Evolutionary conservation across 2,888 invertebrate species (phyloP).

Genomic region (Ectobius pallidus): DNA sequence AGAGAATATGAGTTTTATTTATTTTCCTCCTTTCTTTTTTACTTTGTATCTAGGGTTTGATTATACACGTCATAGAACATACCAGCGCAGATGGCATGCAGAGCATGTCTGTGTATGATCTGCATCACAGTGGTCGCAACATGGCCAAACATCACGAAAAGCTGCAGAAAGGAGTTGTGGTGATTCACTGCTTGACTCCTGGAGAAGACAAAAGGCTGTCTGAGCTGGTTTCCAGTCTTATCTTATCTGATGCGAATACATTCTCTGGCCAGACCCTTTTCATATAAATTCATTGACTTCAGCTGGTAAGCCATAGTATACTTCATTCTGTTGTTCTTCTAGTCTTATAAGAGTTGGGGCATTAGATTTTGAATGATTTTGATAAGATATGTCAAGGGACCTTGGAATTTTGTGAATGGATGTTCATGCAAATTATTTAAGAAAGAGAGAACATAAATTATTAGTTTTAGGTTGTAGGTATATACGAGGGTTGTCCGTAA

Average conservation of each 20-base stretch:
- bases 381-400: too few species aligned
- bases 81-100: slow-evolving; percentile 46
- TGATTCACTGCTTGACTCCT: slow-evolving; percentile 46
- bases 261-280: slow-evolving; percentile 49
- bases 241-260: slow-evolving; percentile 45
- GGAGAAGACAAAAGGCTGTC: slow-evolving; percentile 45
- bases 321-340: too few species aligned
- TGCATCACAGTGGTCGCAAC: slow-evolving; percentile 46
- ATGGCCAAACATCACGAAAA: slow-evolving; percentile 48
- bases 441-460: too few species aligned
- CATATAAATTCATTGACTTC: slow-evolving; percentile 41
- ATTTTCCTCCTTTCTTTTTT: too few species aligned
- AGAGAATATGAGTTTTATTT: too few species aligned
- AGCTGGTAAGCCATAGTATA: background rate
- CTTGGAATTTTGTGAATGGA: too few species aligned
- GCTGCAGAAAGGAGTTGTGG: slow-evolving; percentile 47
- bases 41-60: slow-evolving; percentile 44
- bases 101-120: slow-evolving; percentile 47
- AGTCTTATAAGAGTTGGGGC: too few species aligned
- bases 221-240: slow-evolving; percentile 45
- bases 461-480: too few species aligned
- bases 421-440: too few species aligned
- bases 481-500: too few species aligned
- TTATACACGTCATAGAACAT: slow-evolving; percentile 47
- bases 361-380: too few species aligned